These are phyloP conservation scores for Myioborus miniatus DNA, from an alignment of 2,797 vertebrate species.

Conservation along the genomic window DNA sequence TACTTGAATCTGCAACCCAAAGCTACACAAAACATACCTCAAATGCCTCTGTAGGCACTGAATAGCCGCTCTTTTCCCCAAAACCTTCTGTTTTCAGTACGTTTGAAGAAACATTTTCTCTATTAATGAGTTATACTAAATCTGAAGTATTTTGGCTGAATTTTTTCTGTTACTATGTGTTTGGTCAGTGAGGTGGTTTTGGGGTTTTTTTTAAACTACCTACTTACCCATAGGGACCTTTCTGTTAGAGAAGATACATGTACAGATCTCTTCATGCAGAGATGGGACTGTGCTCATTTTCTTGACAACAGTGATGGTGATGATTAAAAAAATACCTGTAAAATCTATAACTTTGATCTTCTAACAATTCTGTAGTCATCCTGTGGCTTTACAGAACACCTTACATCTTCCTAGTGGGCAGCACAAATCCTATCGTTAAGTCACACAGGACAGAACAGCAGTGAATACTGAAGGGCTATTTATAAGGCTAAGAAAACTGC, in stretches of 20 bases:
- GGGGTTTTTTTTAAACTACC: neutral
- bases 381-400: neutral
- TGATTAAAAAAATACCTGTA: neutral
- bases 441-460: neutral
- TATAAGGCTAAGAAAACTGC: conserved; percentile 26
- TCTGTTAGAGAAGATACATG: neutral
- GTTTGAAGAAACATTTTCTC: neutral
- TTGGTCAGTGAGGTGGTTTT: neutral
- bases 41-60: neutral
- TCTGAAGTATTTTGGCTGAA: neutral
- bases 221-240: neutral
- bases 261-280: neutral
- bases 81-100: neutral
- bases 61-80: neutral
- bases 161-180: neutral
- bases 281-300: neutral
- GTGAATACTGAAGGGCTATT: neutral
- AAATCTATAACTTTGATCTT: neutral
- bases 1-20: neutral
- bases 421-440: neutral
- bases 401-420: neutral
- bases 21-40: neutral
- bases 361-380: neutral
- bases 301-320: neutral
- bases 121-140: neutral